These are phyloP conservation scores for Alosa sapidissima DNA, from an alignment of 2,797 vertebrate species.

Conservation along the genomic window DNA sequence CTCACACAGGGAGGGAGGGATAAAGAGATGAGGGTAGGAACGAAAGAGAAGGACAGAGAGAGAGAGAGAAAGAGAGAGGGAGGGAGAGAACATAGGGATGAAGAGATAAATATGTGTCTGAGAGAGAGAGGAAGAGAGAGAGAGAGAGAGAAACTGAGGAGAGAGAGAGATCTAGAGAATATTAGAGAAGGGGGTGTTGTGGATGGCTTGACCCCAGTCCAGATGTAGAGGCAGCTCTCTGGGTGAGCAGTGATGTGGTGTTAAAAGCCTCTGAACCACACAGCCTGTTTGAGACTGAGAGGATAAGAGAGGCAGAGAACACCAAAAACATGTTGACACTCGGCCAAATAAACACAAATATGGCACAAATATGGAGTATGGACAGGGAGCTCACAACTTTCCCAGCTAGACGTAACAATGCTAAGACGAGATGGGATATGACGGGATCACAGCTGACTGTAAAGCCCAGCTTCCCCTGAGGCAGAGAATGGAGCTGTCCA, in stretches of 20 bases:
- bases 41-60: background rate
- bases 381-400: too few relatives aligned
- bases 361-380: background rate
- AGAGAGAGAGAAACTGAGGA: background rate
- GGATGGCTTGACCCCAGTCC: background rate
- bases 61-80: background rate
- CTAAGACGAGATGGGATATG: too few relatives aligned
- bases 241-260: background rate
- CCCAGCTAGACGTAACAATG: too few relatives aligned
- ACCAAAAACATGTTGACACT: background rate
- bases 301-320: background rate
- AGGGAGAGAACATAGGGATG: background rate
- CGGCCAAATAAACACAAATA: background rate
- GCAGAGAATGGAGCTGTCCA: background rate
- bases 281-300: background rate
- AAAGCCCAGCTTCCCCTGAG: background rate
- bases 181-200: background rate
- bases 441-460: background rate
- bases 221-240: background rate
- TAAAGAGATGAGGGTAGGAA: background rate
- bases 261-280: background rate
- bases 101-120: background rate
- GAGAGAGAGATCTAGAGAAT: background rate
- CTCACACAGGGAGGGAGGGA: background rate
- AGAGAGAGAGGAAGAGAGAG: slow-evolving; percentile 22